Conservation (phyloP, 2,888 invertebrate species). For the Ectemnius cavifrons region DNA sequence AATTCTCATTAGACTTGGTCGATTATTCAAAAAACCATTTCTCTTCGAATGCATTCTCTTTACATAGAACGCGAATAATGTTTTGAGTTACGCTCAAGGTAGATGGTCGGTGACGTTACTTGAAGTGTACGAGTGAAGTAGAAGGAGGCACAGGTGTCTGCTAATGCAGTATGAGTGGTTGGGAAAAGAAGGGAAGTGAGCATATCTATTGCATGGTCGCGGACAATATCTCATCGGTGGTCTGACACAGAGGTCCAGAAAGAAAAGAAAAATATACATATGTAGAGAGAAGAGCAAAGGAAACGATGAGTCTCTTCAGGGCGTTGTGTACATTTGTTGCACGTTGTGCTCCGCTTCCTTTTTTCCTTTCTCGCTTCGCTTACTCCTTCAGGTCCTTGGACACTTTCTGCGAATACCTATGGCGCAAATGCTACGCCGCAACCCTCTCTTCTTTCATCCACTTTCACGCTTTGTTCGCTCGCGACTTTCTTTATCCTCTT, state of each 20-base stretch:
- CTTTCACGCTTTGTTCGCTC: conserved; percentile 44
- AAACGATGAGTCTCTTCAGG: conserved; percentile 9
- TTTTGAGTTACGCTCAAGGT: too few relatives aligned
- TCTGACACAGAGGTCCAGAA: conserved; percentile 2
- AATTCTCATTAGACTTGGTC: too few relatives aligned
- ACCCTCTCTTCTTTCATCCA: conserved; percentile 32
- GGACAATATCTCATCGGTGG: conserved; percentile 51
- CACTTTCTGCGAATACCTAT: conserved; percentile 35
- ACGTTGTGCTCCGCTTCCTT: neutral
- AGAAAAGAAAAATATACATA: conserved; percentile 19
- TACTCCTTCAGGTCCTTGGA: conserved; percentile 1
- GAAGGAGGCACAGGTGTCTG: too few relatives aligned
- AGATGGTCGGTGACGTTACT: too few relatives aligned
- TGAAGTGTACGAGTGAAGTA: too few relatives aligned
- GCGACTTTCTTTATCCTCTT: conserved; percentile 5
- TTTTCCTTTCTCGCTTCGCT: neutral
- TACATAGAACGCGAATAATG: too few relatives aligned
- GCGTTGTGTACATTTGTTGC: conserved; percentile 41
- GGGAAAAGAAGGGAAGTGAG: too few relatives aligned
- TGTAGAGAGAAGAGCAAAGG: conserved; percentile 9
- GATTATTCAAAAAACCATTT: too few relatives aligned
- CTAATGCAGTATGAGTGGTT: too few relatives aligned
- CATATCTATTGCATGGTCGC: conserved; percentile 37
- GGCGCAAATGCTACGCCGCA: conserved; percentile 30
- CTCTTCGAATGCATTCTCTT: too few relatives aligned